Conservation (phyloP, 2,113 vertebrate genomes). For the Phalacrocorax pelagicus region DNA sequence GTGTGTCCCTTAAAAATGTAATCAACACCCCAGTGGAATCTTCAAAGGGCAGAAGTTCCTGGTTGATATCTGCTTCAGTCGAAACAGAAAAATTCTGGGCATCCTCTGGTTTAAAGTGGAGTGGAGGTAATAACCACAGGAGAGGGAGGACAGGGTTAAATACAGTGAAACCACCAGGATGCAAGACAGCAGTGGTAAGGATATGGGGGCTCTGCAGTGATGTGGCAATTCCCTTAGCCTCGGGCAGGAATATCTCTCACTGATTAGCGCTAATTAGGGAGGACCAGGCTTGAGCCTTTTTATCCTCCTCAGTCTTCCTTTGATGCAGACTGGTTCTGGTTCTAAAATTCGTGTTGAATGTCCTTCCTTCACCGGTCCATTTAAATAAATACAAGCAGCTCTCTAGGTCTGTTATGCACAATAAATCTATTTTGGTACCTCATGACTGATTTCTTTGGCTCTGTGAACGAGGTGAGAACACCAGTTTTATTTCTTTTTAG, state of each 20-base stretch:
- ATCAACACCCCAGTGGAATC: neutral
- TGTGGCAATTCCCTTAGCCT: conserved; percentile 10
- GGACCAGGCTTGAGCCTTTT: neutral
- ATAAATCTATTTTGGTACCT: conserved; percentile 27
- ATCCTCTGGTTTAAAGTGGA: neutral
- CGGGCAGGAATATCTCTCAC: conserved; percentile 19
- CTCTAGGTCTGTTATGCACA: neutral
- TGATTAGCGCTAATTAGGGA: conserved; percentile 34
- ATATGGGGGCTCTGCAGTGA: neutral
- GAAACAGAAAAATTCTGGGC: neutral
- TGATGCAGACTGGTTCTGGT: neutral
- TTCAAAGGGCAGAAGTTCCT: neutral
- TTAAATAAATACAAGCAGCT: conserved; percentile 19
- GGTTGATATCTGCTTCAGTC: neutral
- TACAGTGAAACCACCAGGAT: neutral
- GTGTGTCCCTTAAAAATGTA: neutral
- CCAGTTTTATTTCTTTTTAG: conserved; percentile 35
- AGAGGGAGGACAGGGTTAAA: neutral
- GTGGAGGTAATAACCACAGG: neutral
- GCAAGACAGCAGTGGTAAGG: neutral
- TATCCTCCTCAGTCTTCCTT: neutral
- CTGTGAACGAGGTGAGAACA: neutral
- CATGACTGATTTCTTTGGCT: conserved; percentile 40
- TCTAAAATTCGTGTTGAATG: neutral
- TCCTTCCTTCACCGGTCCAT: neutral